Percentiles rank a stretch among this genome's conserved stretches.
Evolutionary conservation across 1,140 invertebrate species (phyloP).

Genomic region (Diorhabda carinulata): DNA sequence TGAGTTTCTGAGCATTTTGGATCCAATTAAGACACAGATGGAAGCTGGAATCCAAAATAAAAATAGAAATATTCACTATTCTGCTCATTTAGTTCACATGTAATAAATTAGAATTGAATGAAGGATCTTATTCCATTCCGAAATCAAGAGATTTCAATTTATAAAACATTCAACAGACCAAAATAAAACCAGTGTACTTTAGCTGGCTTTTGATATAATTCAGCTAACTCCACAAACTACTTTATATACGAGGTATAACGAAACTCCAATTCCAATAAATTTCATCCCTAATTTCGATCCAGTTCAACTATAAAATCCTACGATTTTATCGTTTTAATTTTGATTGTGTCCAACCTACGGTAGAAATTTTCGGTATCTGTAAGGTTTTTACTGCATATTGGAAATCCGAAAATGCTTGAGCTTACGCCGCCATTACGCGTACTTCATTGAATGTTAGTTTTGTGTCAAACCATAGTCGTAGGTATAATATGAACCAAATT

Average conservation of each 20-base stretch:
- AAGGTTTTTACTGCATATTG: constrained; percentile 1
- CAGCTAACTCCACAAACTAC: background rate
- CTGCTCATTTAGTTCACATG: too few species aligned
- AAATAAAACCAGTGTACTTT: too few species aligned
- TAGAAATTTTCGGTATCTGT: background rate
- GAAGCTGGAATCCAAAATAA: too few species aligned
- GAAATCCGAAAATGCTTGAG: background rate
- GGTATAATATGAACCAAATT: background rate
- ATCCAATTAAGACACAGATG: too few species aligned
- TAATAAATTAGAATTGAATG: too few species aligned
- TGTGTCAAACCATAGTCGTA: background rate
- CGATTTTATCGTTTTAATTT: constrained; percentile 1
- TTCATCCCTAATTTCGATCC: background rate
- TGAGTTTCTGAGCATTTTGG: too few species aligned
- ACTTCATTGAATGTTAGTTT: background rate
- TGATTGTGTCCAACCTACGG: background rate
- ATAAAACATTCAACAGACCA: too few species aligned
- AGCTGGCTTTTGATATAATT: too few species aligned
- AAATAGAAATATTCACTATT: too few species aligned
- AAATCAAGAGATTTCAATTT: too few species aligned
- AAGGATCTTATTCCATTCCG: too few species aligned
- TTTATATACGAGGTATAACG: background rate
- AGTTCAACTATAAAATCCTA: background rate
- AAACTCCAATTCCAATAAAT: background rate
- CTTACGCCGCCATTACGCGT: background rate